Evolutionary conservation across 1,140 invertebrate genomes (phyloP).

Genomic region (Aphaenogaster ashmeadi): DNA sequence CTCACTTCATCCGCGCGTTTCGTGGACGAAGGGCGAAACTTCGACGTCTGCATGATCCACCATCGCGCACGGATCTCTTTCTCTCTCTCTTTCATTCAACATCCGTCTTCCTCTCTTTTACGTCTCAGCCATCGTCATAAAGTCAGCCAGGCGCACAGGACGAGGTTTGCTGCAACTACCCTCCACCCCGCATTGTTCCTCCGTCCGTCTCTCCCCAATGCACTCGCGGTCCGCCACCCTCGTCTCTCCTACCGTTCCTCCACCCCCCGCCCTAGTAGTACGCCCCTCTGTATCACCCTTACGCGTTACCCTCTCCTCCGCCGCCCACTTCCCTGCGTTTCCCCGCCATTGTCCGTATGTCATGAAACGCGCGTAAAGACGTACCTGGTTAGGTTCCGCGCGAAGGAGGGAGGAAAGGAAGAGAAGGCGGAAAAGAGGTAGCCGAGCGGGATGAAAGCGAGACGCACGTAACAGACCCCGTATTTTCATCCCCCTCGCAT

Average conservation of each 20-base stretch:
- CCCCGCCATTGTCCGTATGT: constrained; percentile 56
- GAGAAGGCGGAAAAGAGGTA: background rate
- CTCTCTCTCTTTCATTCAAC: constrained; percentile 30
- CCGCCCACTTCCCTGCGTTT: background rate
- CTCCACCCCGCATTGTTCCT: constrained; percentile 62
- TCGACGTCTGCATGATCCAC: constrained; percentile 42
- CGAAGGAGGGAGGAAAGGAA: background rate
- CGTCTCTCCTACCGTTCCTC: background rate
- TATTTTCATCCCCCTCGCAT: constrained; percentile 4
- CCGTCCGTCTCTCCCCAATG: constrained; percentile 42
- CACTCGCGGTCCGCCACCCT: constrained; percentile 15
- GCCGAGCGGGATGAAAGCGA: background rate
- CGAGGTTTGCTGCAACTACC: constrained; percentile 74
- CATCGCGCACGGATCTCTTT: constrained; percentile 47
- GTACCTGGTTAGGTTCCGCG: constrained; percentile 45
- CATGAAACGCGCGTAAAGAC: constrained; percentile 66
- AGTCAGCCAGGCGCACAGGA: constrained; percentile 83
- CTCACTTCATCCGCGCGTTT: constrained; percentile 1
- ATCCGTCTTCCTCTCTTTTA: constrained; percentile 72
- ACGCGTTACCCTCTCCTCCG: background rate
- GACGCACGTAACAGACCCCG: constrained; percentile 14
- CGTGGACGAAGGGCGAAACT: constrained; percentile 70
- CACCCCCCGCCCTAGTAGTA: background rate
- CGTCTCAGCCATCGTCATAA: constrained; percentile 82
- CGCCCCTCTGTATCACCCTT: constrained; percentile 24